phyloP scores from a whole-genome alignment of 2,113 vertebrate genomes.

The Rynchops niger region DNA sequence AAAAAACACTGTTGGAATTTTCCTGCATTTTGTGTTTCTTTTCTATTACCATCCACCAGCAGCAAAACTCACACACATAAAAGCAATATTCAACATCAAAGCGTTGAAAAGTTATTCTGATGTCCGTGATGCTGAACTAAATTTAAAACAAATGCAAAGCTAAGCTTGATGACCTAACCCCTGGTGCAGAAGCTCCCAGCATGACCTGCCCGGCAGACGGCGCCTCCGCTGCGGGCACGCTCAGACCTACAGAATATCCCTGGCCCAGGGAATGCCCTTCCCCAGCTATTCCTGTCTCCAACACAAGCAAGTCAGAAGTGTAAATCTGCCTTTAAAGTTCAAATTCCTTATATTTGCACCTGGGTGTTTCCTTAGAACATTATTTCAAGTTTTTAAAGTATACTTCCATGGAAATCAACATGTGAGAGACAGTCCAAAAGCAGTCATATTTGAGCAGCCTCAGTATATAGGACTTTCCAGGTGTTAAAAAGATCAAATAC shows the following conservation, averaged over 20 bases:
- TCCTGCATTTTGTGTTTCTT: not conserved
- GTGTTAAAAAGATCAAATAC: not conserved
- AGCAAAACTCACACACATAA: not conserved
- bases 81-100: not conserved
- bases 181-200: not conserved
- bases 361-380: not conserved
- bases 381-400: not conserved
- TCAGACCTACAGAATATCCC: not conserved
- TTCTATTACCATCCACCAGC: not conserved
- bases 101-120: not conserved
- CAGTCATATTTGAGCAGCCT: not conserved
- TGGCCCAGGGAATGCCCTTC: not conserved
- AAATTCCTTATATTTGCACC: not conserved
- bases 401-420: not conserved
- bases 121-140: not conserved
- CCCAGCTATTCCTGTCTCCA: not conserved
- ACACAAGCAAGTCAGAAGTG: not conserved
- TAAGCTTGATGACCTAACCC: not conserved
- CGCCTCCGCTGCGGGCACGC: not conserved
- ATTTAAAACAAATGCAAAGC: not conserved
- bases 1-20: not conserved
- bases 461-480: not conserved
- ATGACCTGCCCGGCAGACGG: not conserved
- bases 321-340: not conserved
- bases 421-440: not conserved